phyloP scores from a whole-genome alignment of 2,797 vertebrate species.

The Chelon labrosus region DNA sequence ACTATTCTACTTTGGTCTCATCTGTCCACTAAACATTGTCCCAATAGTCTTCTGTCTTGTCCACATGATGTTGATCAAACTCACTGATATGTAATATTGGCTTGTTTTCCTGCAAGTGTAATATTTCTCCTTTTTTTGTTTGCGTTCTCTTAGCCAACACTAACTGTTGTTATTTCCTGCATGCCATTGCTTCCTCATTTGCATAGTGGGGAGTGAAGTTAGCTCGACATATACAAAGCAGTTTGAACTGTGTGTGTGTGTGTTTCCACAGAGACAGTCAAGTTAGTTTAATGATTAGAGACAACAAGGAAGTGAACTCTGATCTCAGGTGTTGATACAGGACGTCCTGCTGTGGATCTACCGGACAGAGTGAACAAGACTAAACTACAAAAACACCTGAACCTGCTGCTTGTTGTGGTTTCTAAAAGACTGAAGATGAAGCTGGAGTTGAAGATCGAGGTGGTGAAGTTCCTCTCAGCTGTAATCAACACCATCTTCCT shows the following conservation, averaged over 20 bases:
- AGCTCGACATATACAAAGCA: not conserved
- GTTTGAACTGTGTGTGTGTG: conserved; percentile 14
- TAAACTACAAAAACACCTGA: not conserved
- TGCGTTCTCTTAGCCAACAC: too few species aligned
- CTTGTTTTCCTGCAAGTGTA: too few species aligned
- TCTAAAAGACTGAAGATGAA: conserved; percentile 62
- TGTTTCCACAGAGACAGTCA: not conserved
- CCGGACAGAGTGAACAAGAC: not conserved
- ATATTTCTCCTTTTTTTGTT: too few species aligned
- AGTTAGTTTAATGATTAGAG: conserved; percentile 64
- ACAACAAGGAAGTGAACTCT: conserved; percentile 79
- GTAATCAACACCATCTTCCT: conserved; percentile 73
- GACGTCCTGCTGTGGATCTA: not conserved
- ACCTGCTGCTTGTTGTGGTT: not conserved
- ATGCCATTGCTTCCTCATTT: too few species aligned
- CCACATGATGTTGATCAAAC: too few species aligned
- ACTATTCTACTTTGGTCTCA: too few species aligned
- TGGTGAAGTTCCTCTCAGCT: conserved; percentile 71
- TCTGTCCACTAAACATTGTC: too few species aligned
- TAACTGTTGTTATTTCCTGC: too few species aligned
- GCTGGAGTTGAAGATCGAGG: conserved; percentile 69
- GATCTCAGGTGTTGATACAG: conserved; percentile 26
- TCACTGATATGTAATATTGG: too few species aligned
- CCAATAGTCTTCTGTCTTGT: too few species aligned
- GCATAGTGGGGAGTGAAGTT: too few species aligned